Conservation (phyloP, 2,113 vertebrate species). For the Tachysurus fulvidraco region DNA sequence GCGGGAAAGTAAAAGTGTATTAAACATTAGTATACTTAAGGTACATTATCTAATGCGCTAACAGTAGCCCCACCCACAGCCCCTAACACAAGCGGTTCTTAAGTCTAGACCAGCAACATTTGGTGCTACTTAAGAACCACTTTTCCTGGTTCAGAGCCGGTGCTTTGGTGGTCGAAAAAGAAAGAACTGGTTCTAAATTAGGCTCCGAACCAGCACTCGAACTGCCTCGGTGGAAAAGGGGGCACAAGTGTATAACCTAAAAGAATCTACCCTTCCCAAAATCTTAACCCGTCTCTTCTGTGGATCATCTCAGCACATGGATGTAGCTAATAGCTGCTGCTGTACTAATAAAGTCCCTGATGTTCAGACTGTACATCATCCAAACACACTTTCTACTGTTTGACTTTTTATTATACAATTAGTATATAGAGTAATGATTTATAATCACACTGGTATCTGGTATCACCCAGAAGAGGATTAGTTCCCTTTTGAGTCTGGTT, state of each 20-base stretch:
- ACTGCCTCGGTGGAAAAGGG: too few species aligned
- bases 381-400: not conserved
- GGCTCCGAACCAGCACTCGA: too few species aligned
- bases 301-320: not conserved
- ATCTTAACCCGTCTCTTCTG: not conserved
- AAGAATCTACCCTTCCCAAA: not conserved
- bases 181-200: too few species aligned
- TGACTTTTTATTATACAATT: not conserved
- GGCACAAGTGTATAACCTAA: not conserved
- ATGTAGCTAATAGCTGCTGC: not conserved
- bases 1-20: too few species aligned
- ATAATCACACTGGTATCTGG: not conserved
- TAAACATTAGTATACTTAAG: too few species aligned
- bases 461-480: not conserved
- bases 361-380: not conserved
- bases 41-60: too few species aligned
- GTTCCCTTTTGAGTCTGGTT: conserved; percentile 10
- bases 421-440: not conserved
- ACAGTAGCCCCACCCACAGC: too few species aligned
- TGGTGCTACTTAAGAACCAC: too few species aligned
- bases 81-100: too few species aligned
- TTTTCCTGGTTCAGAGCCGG: too few species aligned
- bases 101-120: too few species aligned
- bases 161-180: too few species aligned
- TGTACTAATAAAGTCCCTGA: not conserved